These are phyloP conservation scores for Ellobius talpinus DNA, from an alignment of 2,113 vertebrate species.

Conservation along the genomic window DNA sequence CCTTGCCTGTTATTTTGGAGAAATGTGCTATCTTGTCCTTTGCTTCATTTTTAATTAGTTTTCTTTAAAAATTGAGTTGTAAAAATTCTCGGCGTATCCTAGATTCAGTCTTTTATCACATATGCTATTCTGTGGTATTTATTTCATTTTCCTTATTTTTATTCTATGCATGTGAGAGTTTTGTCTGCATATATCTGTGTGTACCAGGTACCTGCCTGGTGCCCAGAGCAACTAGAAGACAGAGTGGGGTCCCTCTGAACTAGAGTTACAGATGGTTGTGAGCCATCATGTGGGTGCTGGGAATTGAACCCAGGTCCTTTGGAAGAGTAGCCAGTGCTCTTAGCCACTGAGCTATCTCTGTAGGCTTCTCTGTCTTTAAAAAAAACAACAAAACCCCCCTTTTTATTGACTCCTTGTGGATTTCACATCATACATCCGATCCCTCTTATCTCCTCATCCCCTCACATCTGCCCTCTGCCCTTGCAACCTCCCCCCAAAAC, in stretches of 20 bases:
- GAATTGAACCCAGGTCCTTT: background rate
- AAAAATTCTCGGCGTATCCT: constrained; percentile 29
- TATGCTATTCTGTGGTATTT: background rate
- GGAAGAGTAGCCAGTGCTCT: background rate
- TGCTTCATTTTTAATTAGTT: background rate
- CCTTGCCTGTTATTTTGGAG: background rate
- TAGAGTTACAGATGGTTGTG: background rate
- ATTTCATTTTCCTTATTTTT: constrained; percentile 10
- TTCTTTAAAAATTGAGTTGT: background rate
- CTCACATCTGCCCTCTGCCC: no score
- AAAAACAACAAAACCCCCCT: no score
- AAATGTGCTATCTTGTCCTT: background rate
- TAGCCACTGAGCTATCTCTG: background rate
- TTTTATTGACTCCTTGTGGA: no score
- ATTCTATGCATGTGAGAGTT: background rate
- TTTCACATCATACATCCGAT: no score
- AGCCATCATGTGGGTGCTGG: background rate
- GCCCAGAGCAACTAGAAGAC: background rate
- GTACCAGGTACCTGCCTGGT: background rate
- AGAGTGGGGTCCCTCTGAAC: background rate
- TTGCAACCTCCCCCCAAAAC: no score
- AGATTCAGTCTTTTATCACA: background rate
- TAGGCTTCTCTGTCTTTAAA: background rate
- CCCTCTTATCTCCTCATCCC: no score
- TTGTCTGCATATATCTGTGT: background rate